These are phyloP conservation scores for Rhamnusium bicolor DNA, from an alignment of 2,888 invertebrate species.

Conservation along the genomic window DNA sequence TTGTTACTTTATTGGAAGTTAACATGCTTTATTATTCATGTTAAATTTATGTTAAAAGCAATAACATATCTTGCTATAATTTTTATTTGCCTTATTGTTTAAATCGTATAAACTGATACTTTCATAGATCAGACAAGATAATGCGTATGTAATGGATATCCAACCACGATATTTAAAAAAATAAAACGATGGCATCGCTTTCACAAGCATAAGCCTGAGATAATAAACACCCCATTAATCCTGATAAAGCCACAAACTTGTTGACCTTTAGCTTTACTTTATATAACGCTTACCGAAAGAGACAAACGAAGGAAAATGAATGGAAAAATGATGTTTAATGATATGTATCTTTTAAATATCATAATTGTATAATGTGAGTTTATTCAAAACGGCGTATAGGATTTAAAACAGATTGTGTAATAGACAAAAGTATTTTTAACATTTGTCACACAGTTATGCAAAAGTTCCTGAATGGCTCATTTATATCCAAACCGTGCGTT, in stretches of 20 bases:
- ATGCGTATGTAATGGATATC: not conserved
- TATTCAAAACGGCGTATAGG: not conserved
- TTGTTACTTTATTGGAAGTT: too few species aligned
- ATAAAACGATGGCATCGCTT: not conserved
- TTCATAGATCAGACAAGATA: not conserved
- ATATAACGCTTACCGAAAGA: not conserved
- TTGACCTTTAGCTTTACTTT: not conserved
- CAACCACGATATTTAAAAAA: not conserved
- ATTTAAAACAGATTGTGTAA: too few species aligned
- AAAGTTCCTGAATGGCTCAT: too few species aligned
- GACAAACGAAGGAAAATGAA: not conserved
- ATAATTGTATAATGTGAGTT: not conserved
- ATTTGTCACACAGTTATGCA: too few species aligned
- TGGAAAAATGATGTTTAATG: not conserved
- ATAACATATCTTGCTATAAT: too few species aligned
- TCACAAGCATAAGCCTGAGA: not conserved
- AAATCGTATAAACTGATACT: too few species aligned
- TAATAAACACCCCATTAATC: not conserved
- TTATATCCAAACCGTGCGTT: too few species aligned
- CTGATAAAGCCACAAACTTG: not conserved
- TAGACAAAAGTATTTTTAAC: too few species aligned
- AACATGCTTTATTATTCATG: too few species aligned
- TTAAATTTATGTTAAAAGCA: too few species aligned
- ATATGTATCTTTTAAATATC: not conserved
- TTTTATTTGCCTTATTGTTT: too few species aligned